Base-by-base conservation (phyloP, 92 coral and sea anemone species). In the Zoanthus solanderi region DNA sequence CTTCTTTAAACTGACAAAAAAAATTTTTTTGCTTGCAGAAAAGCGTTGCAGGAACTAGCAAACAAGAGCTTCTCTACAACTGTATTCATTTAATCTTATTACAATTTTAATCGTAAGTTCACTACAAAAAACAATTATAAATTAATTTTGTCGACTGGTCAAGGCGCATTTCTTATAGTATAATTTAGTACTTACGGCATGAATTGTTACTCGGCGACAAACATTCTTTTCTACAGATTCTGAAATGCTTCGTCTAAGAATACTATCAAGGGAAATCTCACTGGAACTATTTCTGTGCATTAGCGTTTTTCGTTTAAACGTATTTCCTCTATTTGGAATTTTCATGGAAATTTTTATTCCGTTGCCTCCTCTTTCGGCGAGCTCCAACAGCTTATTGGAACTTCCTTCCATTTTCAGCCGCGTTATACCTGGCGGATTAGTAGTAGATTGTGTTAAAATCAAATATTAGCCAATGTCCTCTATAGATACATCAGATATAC, bases 171-270 rank as follows among this genome's bases (percentile, higher is more conserved):
- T 16, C 28, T 0, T 16, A 63, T 23, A 12, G 45, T 30, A 34
- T 2, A 84, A 48, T 47, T 11, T 72, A 50, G 30, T 45, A 18
- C 84, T 58, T 78, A 94, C 98, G 95, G 93, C 91, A 78, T 94
- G 98, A 48, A 94, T 83, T 23, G 91, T 90, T 8, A 84, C 90
- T 13, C 92, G 72, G 4, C 89, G 85, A 48, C 89, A 87, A 61
- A 92, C 44, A 30, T 94, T 94, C n/a, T 89, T 91, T 58, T 94
- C 98, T 48, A 92, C 90, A 11, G 98, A 92, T 71, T 94, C 98
- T 0, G 95, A 90, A 53, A 94, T 94, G 65, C 98, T 94, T 85
- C 92, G 71, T 32, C 95, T 82, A 3, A 94, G 88, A 50, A 92
- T 76, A 18, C 92, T 90, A 6, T 90, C 89, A 76, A 74, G 86